These are phyloP conservation scores for Lumbricus terrestris DNA, from an alignment of 2,888 invertebrate genomes.

Conservation along the genomic window DNA sequence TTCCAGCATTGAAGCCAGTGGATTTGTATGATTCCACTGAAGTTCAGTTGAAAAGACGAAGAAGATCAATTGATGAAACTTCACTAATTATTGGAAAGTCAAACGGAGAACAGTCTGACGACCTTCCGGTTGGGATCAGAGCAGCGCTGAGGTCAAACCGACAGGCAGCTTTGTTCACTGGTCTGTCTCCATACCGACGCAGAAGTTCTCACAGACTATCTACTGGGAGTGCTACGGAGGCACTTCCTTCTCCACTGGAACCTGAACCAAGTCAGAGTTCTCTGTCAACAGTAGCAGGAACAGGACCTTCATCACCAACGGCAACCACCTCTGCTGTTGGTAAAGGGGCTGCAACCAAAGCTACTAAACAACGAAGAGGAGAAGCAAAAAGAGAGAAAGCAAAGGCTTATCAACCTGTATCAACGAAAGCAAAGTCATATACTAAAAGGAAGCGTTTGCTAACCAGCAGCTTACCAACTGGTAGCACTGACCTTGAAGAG, in stretches of 20 bases:
- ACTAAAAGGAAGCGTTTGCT: background rate
- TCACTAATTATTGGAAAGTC: background rate
- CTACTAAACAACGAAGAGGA: background rate
- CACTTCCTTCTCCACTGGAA: background rate
- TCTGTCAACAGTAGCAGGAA: background rate
- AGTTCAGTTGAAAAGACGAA: background rate
- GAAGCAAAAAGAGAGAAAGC: background rate
- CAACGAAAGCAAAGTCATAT: constrained; percentile 5
- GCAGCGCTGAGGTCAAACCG: constrained; percentile 23
- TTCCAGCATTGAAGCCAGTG: background rate
- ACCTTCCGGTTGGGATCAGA: background rate
- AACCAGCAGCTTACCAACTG: background rate
- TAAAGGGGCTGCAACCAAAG: constrained; percentile 4
- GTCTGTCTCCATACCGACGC: constrained; percentile 11
- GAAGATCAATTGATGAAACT: background rate
- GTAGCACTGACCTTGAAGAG: background rate
- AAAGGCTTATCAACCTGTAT: background rate
- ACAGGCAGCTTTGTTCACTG: background rate
- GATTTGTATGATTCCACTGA: background rate
- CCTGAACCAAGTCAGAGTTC: background rate
- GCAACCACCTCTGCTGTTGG: constrained; percentile 7
- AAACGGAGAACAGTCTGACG: background rate
- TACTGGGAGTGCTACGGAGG: background rate
- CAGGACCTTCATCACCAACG: background rate
- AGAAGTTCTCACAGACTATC: background rate